Evolutionary conservation across 2,113 vertebrate species (phyloP).

Genomic region (Microcebus murinus): DNA sequence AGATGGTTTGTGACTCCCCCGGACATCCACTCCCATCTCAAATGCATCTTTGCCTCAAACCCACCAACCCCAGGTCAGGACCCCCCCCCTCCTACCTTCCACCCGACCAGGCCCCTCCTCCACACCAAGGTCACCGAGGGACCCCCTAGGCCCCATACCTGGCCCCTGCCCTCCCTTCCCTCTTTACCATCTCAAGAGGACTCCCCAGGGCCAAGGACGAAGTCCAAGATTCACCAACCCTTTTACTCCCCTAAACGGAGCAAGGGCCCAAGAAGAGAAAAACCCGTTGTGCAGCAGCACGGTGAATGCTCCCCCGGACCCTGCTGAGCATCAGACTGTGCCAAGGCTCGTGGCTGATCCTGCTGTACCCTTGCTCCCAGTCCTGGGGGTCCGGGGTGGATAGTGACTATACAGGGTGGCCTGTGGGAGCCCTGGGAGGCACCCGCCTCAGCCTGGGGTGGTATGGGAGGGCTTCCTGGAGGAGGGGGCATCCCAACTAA

Average conservation of each 20-base stretch:
- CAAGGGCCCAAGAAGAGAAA: fast-evolving
- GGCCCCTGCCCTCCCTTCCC: neutral
- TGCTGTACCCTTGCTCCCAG: too few relatives aligned
- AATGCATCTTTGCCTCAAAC: fast-evolving
- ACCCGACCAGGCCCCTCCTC: fast-evolving
- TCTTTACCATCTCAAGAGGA: too few relatives aligned
- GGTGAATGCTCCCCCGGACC: neutral
- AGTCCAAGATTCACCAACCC: neutral
- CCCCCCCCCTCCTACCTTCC: too few relatives aligned
- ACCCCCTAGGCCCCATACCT: neutral
- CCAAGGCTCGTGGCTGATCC: neutral
- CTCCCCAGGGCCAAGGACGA: neutral
- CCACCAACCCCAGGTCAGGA: fast-evolving
- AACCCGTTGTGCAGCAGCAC: fast-evolving
- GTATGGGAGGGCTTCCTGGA: neutral
- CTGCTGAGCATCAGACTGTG: fast-evolving
- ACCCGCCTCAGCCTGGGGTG: too few relatives aligned
- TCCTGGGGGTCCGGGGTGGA: neutral
- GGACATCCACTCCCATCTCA: neutral
- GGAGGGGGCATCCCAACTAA: neutral
- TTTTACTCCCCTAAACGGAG: too few relatives aligned
- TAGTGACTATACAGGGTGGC: fast-evolving
- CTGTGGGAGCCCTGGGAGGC: neutral
- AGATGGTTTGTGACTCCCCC: fast-evolving
- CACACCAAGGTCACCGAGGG: fast-evolving